A percentile compares a stretch with the other conserved stretches of the same genome.
These are phyloP conservation scores for Tetraneura akinire DNA, from an alignment of 1,140 invertebrate species.

Conservation along the genomic window DNA sequence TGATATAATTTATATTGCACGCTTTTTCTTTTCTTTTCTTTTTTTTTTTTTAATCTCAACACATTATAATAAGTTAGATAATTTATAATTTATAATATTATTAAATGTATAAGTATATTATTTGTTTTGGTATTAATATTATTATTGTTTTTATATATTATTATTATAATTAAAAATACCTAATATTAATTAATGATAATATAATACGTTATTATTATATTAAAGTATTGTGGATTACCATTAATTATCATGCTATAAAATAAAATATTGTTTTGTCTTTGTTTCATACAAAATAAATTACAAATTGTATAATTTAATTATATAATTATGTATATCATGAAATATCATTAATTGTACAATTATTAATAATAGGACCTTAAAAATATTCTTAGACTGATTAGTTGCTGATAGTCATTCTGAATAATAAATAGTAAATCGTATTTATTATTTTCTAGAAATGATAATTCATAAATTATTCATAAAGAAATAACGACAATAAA, in stretches of 20 bases:
- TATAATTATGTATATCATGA: too few species aligned
- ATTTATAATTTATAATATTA: neutral
- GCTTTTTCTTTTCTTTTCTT: neutral
- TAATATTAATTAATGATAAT: neutral
- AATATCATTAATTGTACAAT: too few species aligned
- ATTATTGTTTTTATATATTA: neutral
- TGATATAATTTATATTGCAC: neutral
- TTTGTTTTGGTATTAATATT: neutral
- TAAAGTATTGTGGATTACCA: neutral
- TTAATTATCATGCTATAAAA: neutral
- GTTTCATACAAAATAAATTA: too few species aligned
- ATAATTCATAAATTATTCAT: too few species aligned
- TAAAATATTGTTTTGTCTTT: conserved; percentile 34
- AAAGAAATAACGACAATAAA: too few species aligned
- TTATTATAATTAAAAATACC: neutral
- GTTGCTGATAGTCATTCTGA: too few species aligned
- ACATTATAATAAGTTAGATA: neutral
- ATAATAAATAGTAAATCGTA: too few species aligned
- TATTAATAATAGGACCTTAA: too few species aligned
- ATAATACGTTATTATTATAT: neutral
- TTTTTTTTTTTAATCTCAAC: neutral
- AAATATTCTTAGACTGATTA: too few species aligned
- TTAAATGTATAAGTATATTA: conserved; percentile 3
- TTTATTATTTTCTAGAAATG: too few species aligned
- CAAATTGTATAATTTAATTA: too few species aligned